Percentiles rank a stretch among this genome's conserved stretches.
Evolutionary conservation across 2,888 invertebrate species (phyloP).

Genomic region (Hirtodrosophila histrioides): DNA sequence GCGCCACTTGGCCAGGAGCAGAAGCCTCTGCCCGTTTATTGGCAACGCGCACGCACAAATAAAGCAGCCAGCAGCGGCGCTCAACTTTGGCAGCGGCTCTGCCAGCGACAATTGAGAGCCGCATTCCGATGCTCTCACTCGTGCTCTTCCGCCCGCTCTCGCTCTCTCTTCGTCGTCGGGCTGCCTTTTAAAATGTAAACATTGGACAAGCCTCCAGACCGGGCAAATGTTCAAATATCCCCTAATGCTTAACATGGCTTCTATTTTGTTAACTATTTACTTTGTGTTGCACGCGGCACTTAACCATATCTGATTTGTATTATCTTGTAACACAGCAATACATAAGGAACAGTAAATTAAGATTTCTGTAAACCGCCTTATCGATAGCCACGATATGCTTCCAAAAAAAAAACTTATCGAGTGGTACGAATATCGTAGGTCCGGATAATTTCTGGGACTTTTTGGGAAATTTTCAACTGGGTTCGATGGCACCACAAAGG

Average conservation of each 20-base stretch:
- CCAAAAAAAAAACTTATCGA: slow-evolving; percentile 9
- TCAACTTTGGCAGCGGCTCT: slow-evolving; percentile 25
- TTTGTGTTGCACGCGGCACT: too few species aligned
- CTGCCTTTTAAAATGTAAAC: slow-evolving; percentile 44
- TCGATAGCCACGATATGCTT: slow-evolving; percentile 25
- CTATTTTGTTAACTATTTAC: neutral
- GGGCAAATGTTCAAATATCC: neutral
- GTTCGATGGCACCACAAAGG: too few species aligned
- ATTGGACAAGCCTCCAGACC: slow-evolving; percentile 18
- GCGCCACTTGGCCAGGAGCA: slow-evolving; percentile 62
- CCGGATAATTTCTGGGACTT: slow-evolving; percentile 22
- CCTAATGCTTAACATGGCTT: neutral
- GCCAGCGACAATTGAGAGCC: slow-evolving; percentile 32
- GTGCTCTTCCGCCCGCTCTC: slow-evolving; percentile 6
- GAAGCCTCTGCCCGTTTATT: slow-evolving; percentile 74
- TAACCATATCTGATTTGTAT: too few species aligned
- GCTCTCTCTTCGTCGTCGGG: neutral
- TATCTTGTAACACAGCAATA: too few species aligned
- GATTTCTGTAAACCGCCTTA: neutral
- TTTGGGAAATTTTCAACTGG: too few species aligned
- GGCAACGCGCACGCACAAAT: slow-evolving; percentile 77
- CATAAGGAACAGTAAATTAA: too few species aligned
- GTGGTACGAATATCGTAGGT: neutral
- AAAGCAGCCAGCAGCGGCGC: slow-evolving; percentile 51
- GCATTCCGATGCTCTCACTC: slow-evolving; percentile 43